Percentiles rank a stretch among this genome's conserved stretches.
These are phyloP conservation scores for Rattus norvegicus DNA, from an alignment of 2,113 vertebrate genomes.

Conservation along the genomic window DNA sequence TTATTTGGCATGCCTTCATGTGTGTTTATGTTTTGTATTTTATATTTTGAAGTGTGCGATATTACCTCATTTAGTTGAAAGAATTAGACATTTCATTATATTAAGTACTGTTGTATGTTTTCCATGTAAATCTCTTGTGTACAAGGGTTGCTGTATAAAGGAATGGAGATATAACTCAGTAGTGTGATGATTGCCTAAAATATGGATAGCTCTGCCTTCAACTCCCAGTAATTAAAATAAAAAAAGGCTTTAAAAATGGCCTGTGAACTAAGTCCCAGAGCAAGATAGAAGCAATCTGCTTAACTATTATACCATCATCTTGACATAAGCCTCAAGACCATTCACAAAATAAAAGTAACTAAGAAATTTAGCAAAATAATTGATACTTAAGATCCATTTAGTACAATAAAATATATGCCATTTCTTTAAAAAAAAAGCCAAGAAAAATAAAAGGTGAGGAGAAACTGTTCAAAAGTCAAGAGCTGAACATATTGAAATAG, in stretches of 20 bases:
- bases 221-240: background rate
- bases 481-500: too few species aligned
- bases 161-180: background rate
- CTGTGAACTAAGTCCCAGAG: background rate
- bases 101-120: background rate
- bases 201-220: background rate
- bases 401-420: background rate
- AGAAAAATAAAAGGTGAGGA: too few species aligned
- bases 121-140: background rate
- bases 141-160: background rate
- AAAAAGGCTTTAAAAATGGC: background rate
- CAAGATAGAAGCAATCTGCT: background rate
- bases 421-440: too few species aligned
- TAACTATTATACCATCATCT: background rate
- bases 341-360: background rate
- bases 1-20: background rate
- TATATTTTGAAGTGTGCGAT: background rate
- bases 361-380: background rate
- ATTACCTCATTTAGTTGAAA: background rate
- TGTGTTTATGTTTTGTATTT: rapidly evolving
- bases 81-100: rapidly evolving
- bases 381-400: background rate
- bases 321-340: background rate
- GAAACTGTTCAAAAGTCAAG: too few species aligned
- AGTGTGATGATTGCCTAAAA: background rate